Percentiles rank a stretch among this genome's conserved stretches.
Evolutionary conservation across 2,113 vertebrate genomes (phyloP).

Genomic region (Lasiurus borealis): DNA sequence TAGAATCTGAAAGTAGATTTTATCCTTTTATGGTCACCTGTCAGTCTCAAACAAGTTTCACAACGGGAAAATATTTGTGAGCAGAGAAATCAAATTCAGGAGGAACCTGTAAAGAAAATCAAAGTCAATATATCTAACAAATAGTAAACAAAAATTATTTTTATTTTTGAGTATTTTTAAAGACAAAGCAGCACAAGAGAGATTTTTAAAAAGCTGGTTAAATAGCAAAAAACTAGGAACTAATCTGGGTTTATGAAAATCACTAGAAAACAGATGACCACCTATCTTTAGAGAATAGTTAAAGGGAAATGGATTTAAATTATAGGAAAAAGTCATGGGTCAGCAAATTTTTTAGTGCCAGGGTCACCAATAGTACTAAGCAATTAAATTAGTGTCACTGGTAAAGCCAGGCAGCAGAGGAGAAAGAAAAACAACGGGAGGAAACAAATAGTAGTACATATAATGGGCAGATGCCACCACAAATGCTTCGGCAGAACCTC

Average conservation of each 20-base stretch:
- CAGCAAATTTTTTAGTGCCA: not conserved
- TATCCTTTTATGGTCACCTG: constrained; percentile 16
- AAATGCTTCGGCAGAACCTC: not conserved
- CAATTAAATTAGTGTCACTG: not conserved
- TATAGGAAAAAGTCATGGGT: not conserved
- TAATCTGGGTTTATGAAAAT: not conserved
- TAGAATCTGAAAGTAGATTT: constrained; percentile 58
- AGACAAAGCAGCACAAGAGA: not conserved
- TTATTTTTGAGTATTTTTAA: not conserved
- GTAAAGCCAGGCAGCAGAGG: not conserved
- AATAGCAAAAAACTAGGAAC: not conserved
- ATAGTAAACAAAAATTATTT: not conserved
- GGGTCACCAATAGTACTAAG: not conserved
- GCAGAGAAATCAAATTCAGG: constrained; percentile 99
- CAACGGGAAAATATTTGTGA: constrained; percentile 98
- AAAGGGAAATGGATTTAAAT: constrained; percentile 15
- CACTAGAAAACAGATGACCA: not conserved
- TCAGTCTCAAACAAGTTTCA: constrained; percentile 95
- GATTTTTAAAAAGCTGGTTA: not conserved
- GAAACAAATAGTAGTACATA: not conserved
- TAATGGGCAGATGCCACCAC: not conserved
- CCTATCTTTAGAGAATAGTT: not conserved
- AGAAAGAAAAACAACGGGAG: not conserved
- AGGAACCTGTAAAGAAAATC: constrained; percentile 89
- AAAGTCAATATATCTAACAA: not conserved